Evolutionary conservation across 2,113 vertebrate genomes (phyloP), one percentile per base, ranked within the genome.

Genomic region (Danionella cerebrum): DNA sequence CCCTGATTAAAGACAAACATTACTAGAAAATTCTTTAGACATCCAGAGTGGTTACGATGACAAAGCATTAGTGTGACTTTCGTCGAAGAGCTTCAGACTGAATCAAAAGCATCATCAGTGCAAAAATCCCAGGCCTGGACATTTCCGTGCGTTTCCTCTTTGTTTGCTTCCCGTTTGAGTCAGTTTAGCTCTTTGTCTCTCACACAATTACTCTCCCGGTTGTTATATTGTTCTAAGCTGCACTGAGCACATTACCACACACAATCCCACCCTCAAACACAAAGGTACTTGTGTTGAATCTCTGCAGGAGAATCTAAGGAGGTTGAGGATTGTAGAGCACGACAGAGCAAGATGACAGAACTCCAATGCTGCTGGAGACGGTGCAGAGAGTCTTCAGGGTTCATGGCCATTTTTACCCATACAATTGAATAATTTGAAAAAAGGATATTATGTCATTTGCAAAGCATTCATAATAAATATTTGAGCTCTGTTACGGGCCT

Each of bases 301-400:
- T 16, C 51, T 69, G 3, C 14, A 27, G 24, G 21, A 1, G 11
- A 47, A 45, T 50, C 29, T 42, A 72, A 65, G 54, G n/a, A 66
- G 59, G 48, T 60, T 53, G 51, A 65, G 22, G 48, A 27, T 33
- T 65, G 42, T 33, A 59, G 62, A 70, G 70, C 70, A 71, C 31
- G 48, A 62, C 5, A 64, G 65, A 52, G 29, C n/a, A n/a, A n/a
- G n/a, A n/a, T n/a, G n/a, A n/a, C n/a, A n/a, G n/a, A n/a, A n/a
- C n/a, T n/a, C n/a, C n/a, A n/a, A n/a, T n/a, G n/a, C n/a, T n/a
- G n/a, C n/a, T n/a, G n/a, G n/a, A n/a, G n/a, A n/a, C n/a, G n/a
- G n/a, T n/a, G n/a, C n/a, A n/a, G n/a, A n/a, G n/a, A n/a, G n/a
- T n/a, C n/a, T n/a, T n/a, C n/a, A n/a, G n/a, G n/a, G n/a, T n/a